A percentile compares a stretch with the other conserved stretches of the same genome.
These are phyloP conservation scores for Crypturellus tataupa DNA, from an alignment of 2,797 vertebrate species.

Conservation along the genomic window DNA sequence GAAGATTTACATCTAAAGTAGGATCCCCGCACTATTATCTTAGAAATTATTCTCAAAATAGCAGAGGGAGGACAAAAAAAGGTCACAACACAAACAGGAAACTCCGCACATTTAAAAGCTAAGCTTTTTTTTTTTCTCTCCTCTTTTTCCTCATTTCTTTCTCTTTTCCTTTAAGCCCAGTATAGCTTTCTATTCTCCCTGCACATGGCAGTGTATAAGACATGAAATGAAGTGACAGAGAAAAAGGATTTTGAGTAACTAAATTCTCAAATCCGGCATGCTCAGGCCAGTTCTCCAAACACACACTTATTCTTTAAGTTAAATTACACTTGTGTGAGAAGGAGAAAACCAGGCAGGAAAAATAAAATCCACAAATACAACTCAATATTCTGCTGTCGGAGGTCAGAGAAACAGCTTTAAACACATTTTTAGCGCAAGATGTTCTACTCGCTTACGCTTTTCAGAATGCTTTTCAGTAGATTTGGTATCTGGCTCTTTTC, in stretches of 20 bases:
- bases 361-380: background rate
- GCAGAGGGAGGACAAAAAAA: background rate
- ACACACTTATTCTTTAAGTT: background rate
- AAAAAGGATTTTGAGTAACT: background rate
- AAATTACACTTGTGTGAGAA: background rate
- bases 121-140: background rate
- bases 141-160: background rate
- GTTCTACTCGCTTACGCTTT: background rate
- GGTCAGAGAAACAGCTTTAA: background rate
- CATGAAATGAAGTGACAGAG: background rate
- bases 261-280: background rate
- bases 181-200: background rate
- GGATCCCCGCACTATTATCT: background rate
- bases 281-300: background rate
- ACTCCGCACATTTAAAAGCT: background rate
- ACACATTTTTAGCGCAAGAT: background rate
- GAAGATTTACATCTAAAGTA: conserved; percentile 27
- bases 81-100: background rate
- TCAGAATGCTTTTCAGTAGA: background rate
- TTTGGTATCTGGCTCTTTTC: fast-evolving
- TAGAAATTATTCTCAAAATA: conserved; percentile 38
- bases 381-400: background rate
- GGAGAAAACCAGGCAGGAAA: background rate
- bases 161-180: background rate
- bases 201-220: background rate